Evolutionary conservation across 1,140 invertebrate species (phyloP).

Genomic region (Octopus bimaculoides): DNA sequence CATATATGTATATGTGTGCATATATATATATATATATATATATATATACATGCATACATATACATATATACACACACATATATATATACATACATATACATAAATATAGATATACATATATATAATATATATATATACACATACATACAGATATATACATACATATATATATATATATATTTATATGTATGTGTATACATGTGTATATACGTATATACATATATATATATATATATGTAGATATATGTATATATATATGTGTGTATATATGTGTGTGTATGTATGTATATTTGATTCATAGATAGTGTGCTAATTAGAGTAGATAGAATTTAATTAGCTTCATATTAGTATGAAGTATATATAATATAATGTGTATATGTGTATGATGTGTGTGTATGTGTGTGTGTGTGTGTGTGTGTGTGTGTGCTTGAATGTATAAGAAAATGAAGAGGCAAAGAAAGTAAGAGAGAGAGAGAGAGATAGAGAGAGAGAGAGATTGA

Average conservation of each 20-base stretch:
- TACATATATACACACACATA: not conserved
- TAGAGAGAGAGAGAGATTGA: no score
- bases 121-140: not conserved
- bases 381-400: no score
- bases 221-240: not conserved
- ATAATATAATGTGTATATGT: no score
- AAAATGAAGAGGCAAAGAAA: no score
- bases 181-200: not conserved
- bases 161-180: not conserved
- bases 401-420: no score
- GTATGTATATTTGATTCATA: not conserved
- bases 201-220: not conserved
- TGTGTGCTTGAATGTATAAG: no score
- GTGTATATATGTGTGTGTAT: not conserved
- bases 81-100: not conserved
- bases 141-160: not conserved
- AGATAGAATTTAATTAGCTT: no score
- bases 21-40: constrained; percentile 7
- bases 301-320: no score
- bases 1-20: not conserved
- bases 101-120: not conserved
- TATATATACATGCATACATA: not conserved
- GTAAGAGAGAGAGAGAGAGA: no score
- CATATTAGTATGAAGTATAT: no score
- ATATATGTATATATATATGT: not conserved